Evolutionary conservation across 2,888 invertebrate species (phyloP).

Genomic region (Aricia artaxerxes): DNA sequence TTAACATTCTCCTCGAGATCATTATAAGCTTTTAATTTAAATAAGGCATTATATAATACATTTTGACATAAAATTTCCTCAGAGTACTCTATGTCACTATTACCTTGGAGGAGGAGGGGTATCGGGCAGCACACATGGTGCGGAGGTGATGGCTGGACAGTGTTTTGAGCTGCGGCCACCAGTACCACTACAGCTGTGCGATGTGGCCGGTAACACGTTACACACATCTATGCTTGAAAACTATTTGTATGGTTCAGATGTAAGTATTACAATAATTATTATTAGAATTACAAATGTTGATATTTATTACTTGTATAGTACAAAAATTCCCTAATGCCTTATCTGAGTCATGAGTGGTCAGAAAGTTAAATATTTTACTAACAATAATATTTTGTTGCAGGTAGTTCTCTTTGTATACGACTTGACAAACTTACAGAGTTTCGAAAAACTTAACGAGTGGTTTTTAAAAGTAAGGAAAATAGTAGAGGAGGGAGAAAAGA

Average conservation of each 20-base stretch:
- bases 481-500: constrained; percentile 64
- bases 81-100: constrained; percentile 70
- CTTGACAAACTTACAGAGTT: constrained; percentile 89
- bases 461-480: constrained; percentile 76
- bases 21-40: too few relatives aligned
- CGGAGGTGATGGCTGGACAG: constrained; percentile 72
- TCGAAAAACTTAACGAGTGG: constrained; percentile 89
- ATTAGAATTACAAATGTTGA: too few relatives aligned
- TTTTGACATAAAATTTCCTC: not conserved
- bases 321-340: too few relatives aligned
- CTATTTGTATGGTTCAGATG: constrained; percentile 86
- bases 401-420: constrained; percentile 91
- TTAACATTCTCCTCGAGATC: not conserved
- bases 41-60: not conserved
- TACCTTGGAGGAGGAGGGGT: constrained; percentile 60
- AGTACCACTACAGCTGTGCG: constrained; percentile 89
- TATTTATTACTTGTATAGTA: too few relatives aligned
- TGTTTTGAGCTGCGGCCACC: constrained; percentile 64
- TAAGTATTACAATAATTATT: constrained; percentile 58
- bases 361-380: too few relatives aligned
- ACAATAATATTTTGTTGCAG: constrained; percentile 65
- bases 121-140: constrained; percentile 64
- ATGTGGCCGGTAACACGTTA: constrained; percentile 90
- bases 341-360: too few relatives aligned
- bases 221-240: constrained; percentile 89